These are phyloP conservation scores for Phalacrocorax aristotelis DNA, from an alignment of 2,113 vertebrate genomes.

Conservation along the genomic window DNA sequence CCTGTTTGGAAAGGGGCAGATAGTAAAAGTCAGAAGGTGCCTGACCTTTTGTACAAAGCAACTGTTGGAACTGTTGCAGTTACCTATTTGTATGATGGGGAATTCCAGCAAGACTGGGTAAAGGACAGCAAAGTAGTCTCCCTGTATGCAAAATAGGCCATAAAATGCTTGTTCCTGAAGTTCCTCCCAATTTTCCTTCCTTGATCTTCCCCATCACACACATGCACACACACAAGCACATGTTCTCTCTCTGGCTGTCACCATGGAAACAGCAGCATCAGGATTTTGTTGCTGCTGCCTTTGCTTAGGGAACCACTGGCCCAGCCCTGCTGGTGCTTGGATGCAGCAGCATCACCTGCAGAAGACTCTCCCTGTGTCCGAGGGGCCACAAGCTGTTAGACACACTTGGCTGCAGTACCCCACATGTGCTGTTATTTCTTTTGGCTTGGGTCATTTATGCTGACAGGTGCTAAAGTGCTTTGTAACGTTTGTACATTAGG, in stretches of 20 bases:
- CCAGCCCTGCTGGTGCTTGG: background rate
- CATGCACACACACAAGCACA: too few relatives aligned
- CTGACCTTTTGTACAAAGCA: slow-evolving; percentile 18
- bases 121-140: background rate
- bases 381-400: background rate
- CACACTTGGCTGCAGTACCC: background rate
- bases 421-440: fast-evolving
- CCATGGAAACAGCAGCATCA: slow-evolving; percentile 60
- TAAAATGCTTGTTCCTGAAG: background rate
- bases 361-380: fast-evolving
- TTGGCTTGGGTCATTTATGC: background rate
- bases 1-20: slow-evolving; percentile 5
- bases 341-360: background rate
- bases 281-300: slow-evolving; percentile 8
- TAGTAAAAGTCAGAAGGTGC: background rate
- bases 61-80: background rate
- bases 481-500: background rate
- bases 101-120: background rate
- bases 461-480: background rate
- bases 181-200: background rate
- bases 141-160: slow-evolving; percentile 29
- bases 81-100: slow-evolving; percentile 5
- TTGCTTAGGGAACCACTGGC: background rate
- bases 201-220: background rate
- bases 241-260: background rate